A percentile compares a stretch with the other conserved stretches of the same genome.
phyloP scores from a whole-genome alignment of 2,888 invertebrate genomes.

The Chalcosyrphus nemorum region DNA sequence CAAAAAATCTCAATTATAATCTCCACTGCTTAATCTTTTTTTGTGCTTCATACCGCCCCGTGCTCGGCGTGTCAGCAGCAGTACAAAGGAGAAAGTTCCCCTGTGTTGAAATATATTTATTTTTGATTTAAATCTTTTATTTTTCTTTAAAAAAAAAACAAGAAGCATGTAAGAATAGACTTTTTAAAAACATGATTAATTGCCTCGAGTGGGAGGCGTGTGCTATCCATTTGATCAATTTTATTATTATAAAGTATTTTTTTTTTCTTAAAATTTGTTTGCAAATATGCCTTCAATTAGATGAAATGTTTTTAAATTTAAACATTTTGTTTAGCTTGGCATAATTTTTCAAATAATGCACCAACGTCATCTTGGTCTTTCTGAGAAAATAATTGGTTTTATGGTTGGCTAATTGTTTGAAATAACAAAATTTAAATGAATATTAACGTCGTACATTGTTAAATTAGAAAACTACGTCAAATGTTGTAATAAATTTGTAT shows the following conservation, averaged over 20 bases:
- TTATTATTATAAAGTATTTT: neutral
- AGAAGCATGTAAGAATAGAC: neutral
- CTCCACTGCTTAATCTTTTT: neutral
- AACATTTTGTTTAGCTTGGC: neutral
- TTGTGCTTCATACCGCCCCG: neutral
- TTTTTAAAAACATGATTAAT: conserved; percentile 23
- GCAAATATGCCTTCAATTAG: neutral
- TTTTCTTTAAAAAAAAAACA: no score
- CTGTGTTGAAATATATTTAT: conserved; percentile 15
- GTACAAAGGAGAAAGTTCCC: neutral
- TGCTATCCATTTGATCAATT: conserved; percentile 11
- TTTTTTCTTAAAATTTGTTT: neutral
- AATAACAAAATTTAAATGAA: conserved; percentile 1
- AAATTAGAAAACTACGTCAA: conserved; percentile 37
- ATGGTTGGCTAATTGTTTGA: conserved; percentile 24
- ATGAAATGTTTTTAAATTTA: neutral
- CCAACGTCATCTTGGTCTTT: conserved; percentile 10
- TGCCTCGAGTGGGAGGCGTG: conserved; percentile 21
- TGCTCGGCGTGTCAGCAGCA: neutral
- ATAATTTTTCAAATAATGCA: neutral
- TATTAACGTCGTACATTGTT: conserved; percentile 42
- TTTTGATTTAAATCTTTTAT: neutral
- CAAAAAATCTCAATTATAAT: neutral
- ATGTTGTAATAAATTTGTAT: conserved; percentile 1
- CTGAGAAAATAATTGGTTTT: conserved; percentile 20